Evolutionary conservation across 2,797 vertebrate genomes (phyloP).

Genomic region (Sebastes steindachneri): DNA sequence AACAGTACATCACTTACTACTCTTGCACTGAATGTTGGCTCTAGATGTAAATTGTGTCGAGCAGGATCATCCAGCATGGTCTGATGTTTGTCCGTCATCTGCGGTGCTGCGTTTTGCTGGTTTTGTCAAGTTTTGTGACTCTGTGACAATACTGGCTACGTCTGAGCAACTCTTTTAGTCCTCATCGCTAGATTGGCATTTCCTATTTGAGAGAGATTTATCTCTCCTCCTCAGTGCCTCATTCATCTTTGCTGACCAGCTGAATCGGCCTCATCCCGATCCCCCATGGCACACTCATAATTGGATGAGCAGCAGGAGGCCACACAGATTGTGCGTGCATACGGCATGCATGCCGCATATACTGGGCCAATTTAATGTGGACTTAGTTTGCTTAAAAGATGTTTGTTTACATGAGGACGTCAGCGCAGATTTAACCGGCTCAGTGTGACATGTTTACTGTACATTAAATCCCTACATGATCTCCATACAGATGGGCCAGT

Average conservation of each 20-base stretch:
- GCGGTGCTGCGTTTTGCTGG: not conserved
- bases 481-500: not conserved
- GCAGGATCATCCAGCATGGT: not conserved
- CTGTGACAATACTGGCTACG: not conserved
- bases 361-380: constrained; percentile 6
- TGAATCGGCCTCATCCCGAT: constrained; percentile 24
- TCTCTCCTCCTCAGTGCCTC: constrained; percentile 1
- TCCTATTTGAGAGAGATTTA: constrained; percentile 11
- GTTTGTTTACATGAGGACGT: constrained; percentile 7
- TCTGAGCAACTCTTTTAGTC: not conserved
- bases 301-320: constrained; percentile 35
- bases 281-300: constrained; percentile 39
- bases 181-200: constrained; percentile 4
- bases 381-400: constrained; percentile 9
- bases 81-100: not conserved
- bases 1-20: not conserved
- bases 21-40: not conserved
- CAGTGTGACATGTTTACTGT: not conserved
- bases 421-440: not conserved
- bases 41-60: not conserved
- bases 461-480: not conserved
- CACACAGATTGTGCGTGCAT: not conserved
- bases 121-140: not conserved
- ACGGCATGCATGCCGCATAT: not conserved
- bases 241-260: constrained; percentile 46